phyloP scores from a whole-genome alignment of 1,140 invertebrate genomes.

The Drosophila oshimai region DNA sequence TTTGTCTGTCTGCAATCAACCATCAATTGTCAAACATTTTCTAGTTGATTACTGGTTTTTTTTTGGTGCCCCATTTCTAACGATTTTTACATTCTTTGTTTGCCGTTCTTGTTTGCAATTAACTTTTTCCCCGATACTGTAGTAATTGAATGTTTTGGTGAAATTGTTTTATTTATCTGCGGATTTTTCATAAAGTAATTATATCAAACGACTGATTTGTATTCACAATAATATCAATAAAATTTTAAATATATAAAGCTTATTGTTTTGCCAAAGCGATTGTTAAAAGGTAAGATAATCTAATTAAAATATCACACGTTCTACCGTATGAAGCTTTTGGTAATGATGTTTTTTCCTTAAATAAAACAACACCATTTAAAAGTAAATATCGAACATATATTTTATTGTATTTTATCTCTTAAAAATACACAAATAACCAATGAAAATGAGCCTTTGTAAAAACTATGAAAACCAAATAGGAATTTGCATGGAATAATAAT shows the following conservation, averaged over 20 bases:
- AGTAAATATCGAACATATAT: neutral
- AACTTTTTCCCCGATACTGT: neutral
- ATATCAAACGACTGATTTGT: neutral
- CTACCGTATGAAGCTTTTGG: too few species aligned
- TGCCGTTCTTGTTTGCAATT: neutral
- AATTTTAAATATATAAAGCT: neutral
- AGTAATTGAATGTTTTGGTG: neutral
- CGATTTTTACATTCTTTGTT: constrained; percentile 2
- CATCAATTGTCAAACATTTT: constrained; percentile 71
- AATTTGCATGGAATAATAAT: too few species aligned
- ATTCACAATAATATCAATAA: neutral
- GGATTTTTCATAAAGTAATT: neutral
- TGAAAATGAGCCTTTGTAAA: too few species aligned
- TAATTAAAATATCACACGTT: too few species aligned
- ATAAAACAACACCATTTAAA: too few species aligned
- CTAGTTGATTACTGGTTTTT: constrained; percentile 44
- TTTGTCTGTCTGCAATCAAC: constrained; percentile 57
- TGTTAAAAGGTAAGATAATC: constrained; percentile 18
- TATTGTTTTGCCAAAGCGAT: neutral
- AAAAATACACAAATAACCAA: too few species aligned
- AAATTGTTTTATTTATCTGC: neutral
- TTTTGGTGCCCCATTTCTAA: neutral
- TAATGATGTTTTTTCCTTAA: too few species aligned
- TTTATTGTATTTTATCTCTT: neutral
- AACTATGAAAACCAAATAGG: too few species aligned